Evolutionary conservation across 2,888 invertebrate species (phyloP), one percentile per base, ranked within the genome.

Genomic region (Nebria salina): DNA sequence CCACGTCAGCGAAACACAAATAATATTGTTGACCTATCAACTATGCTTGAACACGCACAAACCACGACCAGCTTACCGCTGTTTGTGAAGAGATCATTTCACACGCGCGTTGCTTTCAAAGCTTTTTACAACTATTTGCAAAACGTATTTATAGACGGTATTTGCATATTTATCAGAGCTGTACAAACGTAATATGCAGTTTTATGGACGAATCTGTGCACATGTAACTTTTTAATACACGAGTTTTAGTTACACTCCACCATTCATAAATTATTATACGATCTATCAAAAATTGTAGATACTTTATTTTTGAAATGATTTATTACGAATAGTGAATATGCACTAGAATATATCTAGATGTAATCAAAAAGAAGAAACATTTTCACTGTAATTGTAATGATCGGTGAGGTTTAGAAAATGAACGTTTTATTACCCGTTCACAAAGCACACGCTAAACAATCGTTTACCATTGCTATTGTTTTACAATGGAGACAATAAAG

Each of bases 371-470:
- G 54, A 54, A 54, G 13, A 54, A 54, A 11, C 7, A 43, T 13
- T 78, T 77, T 77, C 77, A 72, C 77, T 70, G 72, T 42, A 75
- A 66, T 20, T 15, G 20, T 74, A 54, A 74, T 74, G 8, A 74
- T 74, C n/a, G 43, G 15, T 34, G 65, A 15, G 75, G n/a, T 80
- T 66, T 80, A 80, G 80, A 80, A 80, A 80, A 75, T 70, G 80
- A 80, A 80, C 15, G 75, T 80, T 66, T 80, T 80, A 68, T 42
- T 72, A 34, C 8, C 54, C 54, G 54, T 54, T 54, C 54, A 54
- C 54, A 54, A 54, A 54, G 13, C 54, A 54, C 54, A 54, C 54
- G 8, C 54, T 54, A 54, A 54, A 54, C 54, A 54, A 54, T 54
- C 54, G 54, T 54, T 78, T 73, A 73, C 65, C 73, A 64, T 65